Percentiles rank a stretch among this genome's conserved stretches.
phyloP scores from a whole-genome alignment of 2,113 vertebrate genomes.

The Xiphorhynchus elegans region DNA sequence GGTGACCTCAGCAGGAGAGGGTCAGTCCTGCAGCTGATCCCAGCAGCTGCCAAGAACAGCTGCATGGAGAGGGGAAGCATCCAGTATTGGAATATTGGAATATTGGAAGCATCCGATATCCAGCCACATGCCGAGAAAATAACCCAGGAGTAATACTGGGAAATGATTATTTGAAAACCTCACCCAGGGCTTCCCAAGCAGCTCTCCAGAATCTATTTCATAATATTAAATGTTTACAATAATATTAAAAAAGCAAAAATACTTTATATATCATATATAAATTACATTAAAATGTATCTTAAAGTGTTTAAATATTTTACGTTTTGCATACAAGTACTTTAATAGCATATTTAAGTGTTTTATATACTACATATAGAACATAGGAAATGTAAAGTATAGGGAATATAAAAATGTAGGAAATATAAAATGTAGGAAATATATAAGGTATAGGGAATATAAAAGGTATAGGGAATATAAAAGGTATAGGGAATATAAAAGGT shows the following conservation, averaged over 20 bases:
- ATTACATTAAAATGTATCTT: neutral
- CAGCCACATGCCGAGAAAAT: neutral
- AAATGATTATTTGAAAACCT: constrained; percentile 17
- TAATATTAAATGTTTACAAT: neutral
- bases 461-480: no score
- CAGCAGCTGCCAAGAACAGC: constrained; percentile 72
- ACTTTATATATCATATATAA: neutral
- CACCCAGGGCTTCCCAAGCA: neutral
- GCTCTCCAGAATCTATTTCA: neutral
- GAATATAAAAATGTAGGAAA: no score
- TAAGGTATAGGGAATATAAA: neutral
- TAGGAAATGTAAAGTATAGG: no score
- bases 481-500: no score
- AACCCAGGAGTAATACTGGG: neutral
- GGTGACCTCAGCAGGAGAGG: constrained; percentile 51
- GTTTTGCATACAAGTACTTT: neutral
- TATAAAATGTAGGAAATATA: no score
- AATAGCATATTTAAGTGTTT: neutral
- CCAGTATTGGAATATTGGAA: neutral
- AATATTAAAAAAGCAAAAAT: no score
- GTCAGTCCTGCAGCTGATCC: constrained; percentile 45
- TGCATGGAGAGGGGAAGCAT: constrained; percentile 49
- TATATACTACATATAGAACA: no score
- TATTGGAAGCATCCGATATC: constrained; percentile 41
- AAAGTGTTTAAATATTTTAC: neutral